Percentiles rank a stretch among this genome's conserved stretches.
These are phyloP conservation scores for Platerodrilus igneus DNA, from an alignment of 2,888 invertebrate species.

Conservation along the genomic window DNA sequence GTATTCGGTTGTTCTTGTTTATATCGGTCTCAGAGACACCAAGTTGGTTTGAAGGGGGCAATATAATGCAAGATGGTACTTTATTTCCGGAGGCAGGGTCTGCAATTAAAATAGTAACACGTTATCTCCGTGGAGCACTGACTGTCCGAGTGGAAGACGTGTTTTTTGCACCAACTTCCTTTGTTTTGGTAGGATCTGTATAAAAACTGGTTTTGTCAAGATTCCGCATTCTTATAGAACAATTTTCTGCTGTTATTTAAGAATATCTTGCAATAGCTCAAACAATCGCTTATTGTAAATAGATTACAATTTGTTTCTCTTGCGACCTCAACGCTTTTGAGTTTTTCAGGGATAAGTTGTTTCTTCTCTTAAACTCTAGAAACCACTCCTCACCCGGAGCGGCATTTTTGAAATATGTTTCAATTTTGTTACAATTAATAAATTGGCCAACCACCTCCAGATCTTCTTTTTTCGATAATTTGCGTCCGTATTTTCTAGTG, in stretches of 20 bases:
- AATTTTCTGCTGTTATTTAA: constrained; percentile 18
- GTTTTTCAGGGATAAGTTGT: constrained; percentile 38
- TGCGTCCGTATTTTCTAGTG: too few species aligned
- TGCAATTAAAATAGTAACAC: constrained; percentile 15
- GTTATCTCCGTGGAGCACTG: constrained; percentile 17
- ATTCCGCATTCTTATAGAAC: constrained; percentile 29
- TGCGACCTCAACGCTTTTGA: constrained; percentile 38
- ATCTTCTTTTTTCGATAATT: constrained; percentile 29
- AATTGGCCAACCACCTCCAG: constrained; percentile 25
- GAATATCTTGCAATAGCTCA: constrained; percentile 17
- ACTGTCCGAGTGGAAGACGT: constrained; percentile 9
- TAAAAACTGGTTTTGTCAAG: constrained; percentile 24
- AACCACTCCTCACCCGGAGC: constrained; percentile 32
- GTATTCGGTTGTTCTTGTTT: too few species aligned
- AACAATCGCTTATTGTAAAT: constrained; percentile 26
- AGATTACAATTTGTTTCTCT: constrained; percentile 31
- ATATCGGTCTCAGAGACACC: too few species aligned
- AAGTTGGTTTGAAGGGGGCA: too few species aligned
- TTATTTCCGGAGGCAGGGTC: constrained; percentile 22
- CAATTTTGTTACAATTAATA: constrained; percentile 27
- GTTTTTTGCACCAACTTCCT: constrained; percentile 23
- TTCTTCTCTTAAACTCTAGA: constrained; percentile 27
- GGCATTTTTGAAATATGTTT: constrained; percentile 31
- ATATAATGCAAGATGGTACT: constrained; percentile 19
- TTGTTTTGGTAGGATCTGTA: constrained; percentile 19